Evolutionary conservation across 2,888 invertebrate genomes (phyloP).

Genomic region (Stenodema calcarata): DNA sequence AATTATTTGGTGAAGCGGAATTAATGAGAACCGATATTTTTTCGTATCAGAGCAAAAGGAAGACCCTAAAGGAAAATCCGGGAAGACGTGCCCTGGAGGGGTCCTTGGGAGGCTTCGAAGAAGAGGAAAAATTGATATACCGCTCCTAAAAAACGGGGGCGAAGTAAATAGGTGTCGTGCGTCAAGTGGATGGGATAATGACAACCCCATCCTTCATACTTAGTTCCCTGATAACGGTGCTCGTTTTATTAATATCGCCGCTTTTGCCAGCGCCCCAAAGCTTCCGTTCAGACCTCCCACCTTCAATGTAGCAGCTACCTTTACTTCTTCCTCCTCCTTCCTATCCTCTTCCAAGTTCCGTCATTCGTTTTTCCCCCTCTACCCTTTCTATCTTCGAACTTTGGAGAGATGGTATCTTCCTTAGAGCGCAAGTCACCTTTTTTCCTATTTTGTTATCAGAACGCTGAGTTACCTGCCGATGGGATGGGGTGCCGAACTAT

Average conservation of each 20-base stretch:
- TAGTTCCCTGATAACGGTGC: slow-evolving; percentile 44
- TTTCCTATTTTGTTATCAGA: not conserved
- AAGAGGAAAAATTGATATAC: slow-evolving; percentile 46
- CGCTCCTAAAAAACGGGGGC: slow-evolving; percentile 40
- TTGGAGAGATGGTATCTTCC: not conserved
- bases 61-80: not conserved
- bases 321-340: not conserved
- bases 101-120: not conserved
- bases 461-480: too few species aligned
- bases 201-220: slow-evolving; percentile 48
- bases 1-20: not conserved
- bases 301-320: not conserved
- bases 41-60: not conserved
- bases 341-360: not conserved
- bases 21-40: not conserved
- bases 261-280: not conserved
- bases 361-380: not conserved
- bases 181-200: slow-evolving; percentile 47
- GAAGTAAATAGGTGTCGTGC: slow-evolving; percentile 48
- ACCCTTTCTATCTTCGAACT: not conserved
- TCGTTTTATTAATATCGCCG: slow-evolving; percentile 45
- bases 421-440: not conserved
- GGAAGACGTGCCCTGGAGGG: not conserved
- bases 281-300: not conserved
- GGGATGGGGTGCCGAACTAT: too few species aligned